Percentiles rank a stretch among this genome's conserved stretches.
These are phyloP conservation scores for Eospalax fontanierii DNA, from an alignment of 2,797 vertebrate genomes.

Conservation along the genomic window DNA sequence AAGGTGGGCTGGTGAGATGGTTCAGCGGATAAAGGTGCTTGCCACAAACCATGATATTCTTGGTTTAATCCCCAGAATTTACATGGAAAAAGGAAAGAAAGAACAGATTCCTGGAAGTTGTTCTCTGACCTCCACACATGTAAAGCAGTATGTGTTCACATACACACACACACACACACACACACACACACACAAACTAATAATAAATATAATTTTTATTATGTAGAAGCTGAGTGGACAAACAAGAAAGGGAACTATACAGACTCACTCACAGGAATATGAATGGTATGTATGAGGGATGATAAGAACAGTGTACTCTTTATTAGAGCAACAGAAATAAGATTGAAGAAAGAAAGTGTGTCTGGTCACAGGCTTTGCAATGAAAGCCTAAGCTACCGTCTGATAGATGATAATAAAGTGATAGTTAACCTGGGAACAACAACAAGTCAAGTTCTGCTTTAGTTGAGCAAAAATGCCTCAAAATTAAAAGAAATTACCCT, in stretches of 20 bases:
- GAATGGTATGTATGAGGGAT: not conserved
- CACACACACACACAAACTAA: not conserved
- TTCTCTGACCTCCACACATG: not conserved
- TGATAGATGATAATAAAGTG: constrained; percentile 32
- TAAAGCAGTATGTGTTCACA: not conserved
- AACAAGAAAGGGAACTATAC: constrained; percentile 4
- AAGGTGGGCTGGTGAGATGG: not conserved
- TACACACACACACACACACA: not conserved
- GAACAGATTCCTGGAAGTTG: not conserved
- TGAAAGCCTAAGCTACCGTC: not conserved
- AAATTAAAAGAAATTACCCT: constrained; percentile 32
- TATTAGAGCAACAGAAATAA: constrained; percentile 21
- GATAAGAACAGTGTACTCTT: not conserved
- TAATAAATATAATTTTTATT: too few relatives aligned
- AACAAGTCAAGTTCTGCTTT: constrained; percentile 12
- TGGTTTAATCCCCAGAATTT: not conserved
- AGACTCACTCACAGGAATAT: not conserved
- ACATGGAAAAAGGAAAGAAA: not conserved
- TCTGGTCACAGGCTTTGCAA: not conserved
- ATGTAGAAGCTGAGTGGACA: not conserved
- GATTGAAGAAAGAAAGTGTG: not conserved
- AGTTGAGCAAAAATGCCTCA: not conserved
- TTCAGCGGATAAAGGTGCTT: not conserved
- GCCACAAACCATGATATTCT: not conserved
- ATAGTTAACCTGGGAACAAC: constrained; percentile 24